Conservation (phyloP, 1,140 invertebrate genomes). For the Pomacea maculata region DNA sequence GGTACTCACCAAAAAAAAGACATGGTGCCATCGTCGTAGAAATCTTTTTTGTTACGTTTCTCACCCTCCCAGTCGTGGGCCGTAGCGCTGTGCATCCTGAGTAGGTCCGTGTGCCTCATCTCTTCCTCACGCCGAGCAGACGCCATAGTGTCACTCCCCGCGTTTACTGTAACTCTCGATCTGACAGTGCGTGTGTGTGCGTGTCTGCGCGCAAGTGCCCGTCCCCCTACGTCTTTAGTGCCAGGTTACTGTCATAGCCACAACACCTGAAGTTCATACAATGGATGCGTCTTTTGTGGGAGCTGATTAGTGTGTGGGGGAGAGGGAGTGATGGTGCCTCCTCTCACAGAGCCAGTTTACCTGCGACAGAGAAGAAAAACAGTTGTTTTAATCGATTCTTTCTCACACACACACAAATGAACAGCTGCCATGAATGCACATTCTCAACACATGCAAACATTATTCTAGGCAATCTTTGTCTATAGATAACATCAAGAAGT, state of each 20-base stretch:
- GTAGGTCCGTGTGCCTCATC: slow-evolving; percentile 24
- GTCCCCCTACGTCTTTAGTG: background rate
- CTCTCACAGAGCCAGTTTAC: no score
- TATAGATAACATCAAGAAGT: no score
- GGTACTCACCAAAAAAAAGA: slow-evolving; percentile 69
- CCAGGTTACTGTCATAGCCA: background rate
- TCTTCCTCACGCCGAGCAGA: slow-evolving; percentile 25
- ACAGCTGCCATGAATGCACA: slow-evolving; percentile 7
- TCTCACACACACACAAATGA: slow-evolving; percentile 13
- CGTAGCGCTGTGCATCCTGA: slow-evolving; percentile 48
- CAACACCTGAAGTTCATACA: background rate
- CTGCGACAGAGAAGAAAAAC: background rate
- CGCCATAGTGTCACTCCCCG: slow-evolving; percentile 18
- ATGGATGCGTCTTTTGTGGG: no score
- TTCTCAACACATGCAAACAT: slow-evolving; percentile 17
- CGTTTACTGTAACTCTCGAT: no score
- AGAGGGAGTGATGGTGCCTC: no score
- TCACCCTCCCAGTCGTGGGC: slow-evolving; percentile 69
- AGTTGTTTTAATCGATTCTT: background rate
- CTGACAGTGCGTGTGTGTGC: background rate
- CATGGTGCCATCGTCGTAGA: slow-evolving; percentile 71
- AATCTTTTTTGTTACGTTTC: slow-evolving; percentile 58
- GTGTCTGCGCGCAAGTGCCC: background rate
- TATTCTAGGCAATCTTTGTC: background rate
- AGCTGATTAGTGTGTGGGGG: no score